A percentile compares a stretch with the other conserved stretches of the same genome.
phyloP scores from a whole-genome alignment of 2,797 vertebrate species.

The Uromys caudimaculatus region DNA sequence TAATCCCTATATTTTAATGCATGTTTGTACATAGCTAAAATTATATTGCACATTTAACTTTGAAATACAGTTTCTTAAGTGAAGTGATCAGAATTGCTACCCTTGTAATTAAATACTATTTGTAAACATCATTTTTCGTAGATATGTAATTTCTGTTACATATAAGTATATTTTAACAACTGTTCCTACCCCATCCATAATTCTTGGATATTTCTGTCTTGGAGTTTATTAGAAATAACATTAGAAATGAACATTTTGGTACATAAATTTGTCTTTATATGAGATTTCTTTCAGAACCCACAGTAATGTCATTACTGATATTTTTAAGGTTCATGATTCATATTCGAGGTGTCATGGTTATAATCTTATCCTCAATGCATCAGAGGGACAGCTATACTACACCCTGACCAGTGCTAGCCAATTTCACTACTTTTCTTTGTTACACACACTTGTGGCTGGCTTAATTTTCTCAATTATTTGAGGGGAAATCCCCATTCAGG shows the following conservation, averaged over 20 bases:
- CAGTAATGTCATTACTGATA: conserved; percentile 44
- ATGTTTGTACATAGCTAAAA: conserved; percentile 52
- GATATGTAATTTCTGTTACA: conserved; percentile 31
- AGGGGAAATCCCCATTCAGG: neutral
- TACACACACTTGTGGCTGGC: neutral
- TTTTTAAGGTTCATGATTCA: conserved; percentile 3
- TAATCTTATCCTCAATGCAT: neutral
- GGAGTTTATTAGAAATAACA: conserved; percentile 15
- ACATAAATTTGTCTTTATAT: conserved; percentile 34
- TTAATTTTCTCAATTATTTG: neutral
- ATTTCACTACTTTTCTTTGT: neutral
- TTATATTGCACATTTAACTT: conserved; percentile 40
- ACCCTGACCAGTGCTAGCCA: neutral
- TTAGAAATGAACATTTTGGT: neutral
- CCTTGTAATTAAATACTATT: conserved; percentile 35
- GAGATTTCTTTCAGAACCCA: conserved; percentile 41
- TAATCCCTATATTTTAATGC: conserved; percentile 48
- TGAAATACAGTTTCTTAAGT: conserved; percentile 27
- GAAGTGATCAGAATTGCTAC: neutral
- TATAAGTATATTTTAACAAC: conserved; percentile 53
- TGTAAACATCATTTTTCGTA: conserved; percentile 57
- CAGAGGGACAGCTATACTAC: neutral
- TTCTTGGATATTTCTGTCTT: conserved; percentile 9
- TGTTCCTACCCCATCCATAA: neutral
- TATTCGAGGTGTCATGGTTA: neutral